Percentiles rank a stretch among this genome's conserved stretches.
These are phyloP conservation scores for Drosophila bocki DNA, from an alignment of 1,140 invertebrate genomes.

Conservation along the genomic window DNA sequence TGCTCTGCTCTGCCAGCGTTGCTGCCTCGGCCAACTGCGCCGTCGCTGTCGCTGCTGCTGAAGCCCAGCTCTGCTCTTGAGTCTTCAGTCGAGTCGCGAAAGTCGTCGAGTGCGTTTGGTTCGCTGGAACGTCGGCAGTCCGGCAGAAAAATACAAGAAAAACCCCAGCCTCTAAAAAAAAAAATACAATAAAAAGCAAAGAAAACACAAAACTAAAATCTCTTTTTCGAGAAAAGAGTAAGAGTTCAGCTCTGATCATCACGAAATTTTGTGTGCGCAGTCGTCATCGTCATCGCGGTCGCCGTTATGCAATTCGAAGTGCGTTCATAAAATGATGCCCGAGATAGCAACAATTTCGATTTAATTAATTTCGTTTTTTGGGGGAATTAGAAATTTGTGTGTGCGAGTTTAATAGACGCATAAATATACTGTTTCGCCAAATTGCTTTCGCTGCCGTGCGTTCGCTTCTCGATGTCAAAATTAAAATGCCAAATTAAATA, in stretches of 20 bases:
- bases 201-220: conserved; percentile 34
- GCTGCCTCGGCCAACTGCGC: not conserved
- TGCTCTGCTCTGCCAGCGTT: conserved; percentile 7
- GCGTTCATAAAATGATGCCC: conserved; percentile 58
- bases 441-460: conserved; percentile 16
- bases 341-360: conserved; percentile 56
- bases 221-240: conserved; percentile 25
- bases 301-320: conserved; percentile 78
- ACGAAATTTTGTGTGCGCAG: conserved; percentile 63
- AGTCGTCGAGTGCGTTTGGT: conserved; percentile 84
- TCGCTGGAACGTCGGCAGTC: conserved; percentile 61
- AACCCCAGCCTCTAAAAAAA: conserved; percentile 25
- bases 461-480: conserved; percentile 34
- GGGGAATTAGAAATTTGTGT: conserved; percentile 41
- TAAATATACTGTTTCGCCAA: conserved; percentile 41
- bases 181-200: conserved; percentile 14
- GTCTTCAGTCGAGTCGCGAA: conserved; percentile 82
- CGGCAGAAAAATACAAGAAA: conserved; percentile 21
- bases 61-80: conserved; percentile 44
- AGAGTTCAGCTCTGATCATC: conserved; percentile 24
- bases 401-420: conserved; percentile 49
- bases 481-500: conserved; percentile 48
- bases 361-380: conserved; percentile 30
- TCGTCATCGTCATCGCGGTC: conserved; percentile 20
- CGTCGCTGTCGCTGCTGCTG: conserved; percentile 21